Conservation (phyloP, 2,797 vertebrate genomes). For the Chelonia mydas region DNA sequence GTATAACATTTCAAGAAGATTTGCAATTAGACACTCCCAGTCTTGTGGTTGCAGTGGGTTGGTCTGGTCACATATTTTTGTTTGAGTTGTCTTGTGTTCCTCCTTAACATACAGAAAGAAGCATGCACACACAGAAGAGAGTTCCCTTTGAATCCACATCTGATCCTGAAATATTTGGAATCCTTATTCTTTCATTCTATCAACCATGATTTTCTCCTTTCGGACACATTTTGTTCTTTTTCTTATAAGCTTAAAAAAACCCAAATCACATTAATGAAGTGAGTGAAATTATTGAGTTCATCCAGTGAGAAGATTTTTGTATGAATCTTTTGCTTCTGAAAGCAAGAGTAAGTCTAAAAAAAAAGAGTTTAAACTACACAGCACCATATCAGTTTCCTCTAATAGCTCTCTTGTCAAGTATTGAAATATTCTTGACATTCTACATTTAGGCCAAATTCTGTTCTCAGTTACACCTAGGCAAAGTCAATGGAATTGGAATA, state of each 20-base stretch:
- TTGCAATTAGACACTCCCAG: accelerated
- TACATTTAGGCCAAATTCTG: not conserved
- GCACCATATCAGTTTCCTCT: not conserved
- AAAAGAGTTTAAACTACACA: no score
- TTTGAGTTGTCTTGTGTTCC: not conserved
- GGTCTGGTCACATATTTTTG: not conserved
- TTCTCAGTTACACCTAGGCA: not conserved
- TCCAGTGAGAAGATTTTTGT: not conserved
- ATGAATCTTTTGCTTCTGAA: not conserved
- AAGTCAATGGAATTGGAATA: not conserved
- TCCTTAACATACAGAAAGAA: not conserved
- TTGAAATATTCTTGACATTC: not conserved
- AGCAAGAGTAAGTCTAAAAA: not conserved
- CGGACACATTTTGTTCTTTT: not conserved
- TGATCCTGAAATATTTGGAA: not conserved
- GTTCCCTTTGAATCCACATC: not conserved
- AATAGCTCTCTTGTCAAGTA: accelerated
- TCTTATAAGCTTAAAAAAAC: not conserved
- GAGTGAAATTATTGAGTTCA: not conserved
- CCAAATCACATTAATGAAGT: not conserved
- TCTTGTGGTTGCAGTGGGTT: not conserved
- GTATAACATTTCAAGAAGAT: not conserved
- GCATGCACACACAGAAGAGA: not conserved
- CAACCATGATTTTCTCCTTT: not conserved
- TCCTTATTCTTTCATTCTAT: not conserved